Evolutionary conservation across 2,113 vertebrate species (phyloP).

Genomic region (Oxygymnocypris stewartii): DNA sequence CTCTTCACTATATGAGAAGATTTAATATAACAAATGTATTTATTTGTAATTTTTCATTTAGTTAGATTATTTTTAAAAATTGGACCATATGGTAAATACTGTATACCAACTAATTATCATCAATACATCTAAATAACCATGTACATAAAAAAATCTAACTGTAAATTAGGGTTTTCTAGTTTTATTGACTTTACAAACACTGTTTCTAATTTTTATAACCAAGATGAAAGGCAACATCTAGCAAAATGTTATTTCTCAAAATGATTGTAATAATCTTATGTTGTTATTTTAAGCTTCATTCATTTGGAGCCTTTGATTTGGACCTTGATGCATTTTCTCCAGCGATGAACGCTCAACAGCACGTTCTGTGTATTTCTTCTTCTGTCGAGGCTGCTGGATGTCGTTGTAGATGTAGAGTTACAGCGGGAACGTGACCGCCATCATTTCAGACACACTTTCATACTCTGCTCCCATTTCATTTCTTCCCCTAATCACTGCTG

Average conservation of each 20-base stretch:
- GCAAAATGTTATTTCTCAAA: neutral
- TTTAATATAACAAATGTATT: too few relatives aligned
- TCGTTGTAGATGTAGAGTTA: neutral
- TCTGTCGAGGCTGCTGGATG: neutral
- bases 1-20: too few relatives aligned
- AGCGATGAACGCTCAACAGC: neutral
- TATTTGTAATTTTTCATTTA: too few relatives aligned
- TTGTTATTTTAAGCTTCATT: neutral
- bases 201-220: neutral
- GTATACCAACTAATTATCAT: too few relatives aligned
- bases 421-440: neutral
- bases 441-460: neutral
- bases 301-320: neutral
- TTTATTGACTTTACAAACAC: neutral
- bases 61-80: too few relatives aligned
- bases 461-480: conserved; percentile 9
- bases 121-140: too few relatives aligned
- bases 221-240: neutral
- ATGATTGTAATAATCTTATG: neutral
- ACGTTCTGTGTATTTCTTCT: neutral
- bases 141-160: too few relatives aligned
- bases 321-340: neutral
- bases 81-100: too few relatives aligned
- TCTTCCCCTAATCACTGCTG: conserved; percentile 34
- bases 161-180: neutral